Base-by-base conservation (phyloP, 2,113 vertebrate species). In the Antechinus stuartii region DNA sequence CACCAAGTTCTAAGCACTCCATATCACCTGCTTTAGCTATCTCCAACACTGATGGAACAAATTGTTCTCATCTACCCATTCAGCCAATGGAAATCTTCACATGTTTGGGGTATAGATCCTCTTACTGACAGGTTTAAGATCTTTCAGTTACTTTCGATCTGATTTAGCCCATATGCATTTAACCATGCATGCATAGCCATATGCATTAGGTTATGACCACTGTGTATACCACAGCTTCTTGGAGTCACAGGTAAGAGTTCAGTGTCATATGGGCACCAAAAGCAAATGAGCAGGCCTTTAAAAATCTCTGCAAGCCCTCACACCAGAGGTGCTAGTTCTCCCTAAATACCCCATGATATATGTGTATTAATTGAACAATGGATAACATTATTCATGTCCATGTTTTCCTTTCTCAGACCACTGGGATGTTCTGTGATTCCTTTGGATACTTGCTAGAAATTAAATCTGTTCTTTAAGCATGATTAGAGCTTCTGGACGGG, bases 391-490 rank as follows among this genome's bases (percentile, higher is more conserved):
- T 14, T 11, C 50, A 0, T 46, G 54, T 26, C 56, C 30, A 11
- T 89, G 92, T 52, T 47, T 53, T 91, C 90, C n/a, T 90, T 96
- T 53, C 89, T 89, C 49, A 90, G 9, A 27, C 47, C 26, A 5
- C 12, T 68, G 26, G 24, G 26, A 8, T 53, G 3, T 50, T 93
- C 94, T 53, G 27, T 54, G 49, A 68, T 26, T 16, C 92, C 93
- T 96, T 53, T 91, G 94, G 94, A 89, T 93, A 92, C 46, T 68
- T 93, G 89, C 47, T 46, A 89, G 54, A 54, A 54, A 55, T 94
- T 91, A 91, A 47, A 61, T 92, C n/a, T 68, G 11, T 52, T 89
- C 89, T 90, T 94, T 93, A 46, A 76, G 6, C 90, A 56, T 76
- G 90, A 47, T 57, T 35, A 3, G 10, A 52, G 90, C 19, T 47